Evolutionary conservation across 2,888 invertebrate genomes (phyloP), one percentile per base, ranked within the genome.

Genomic region (Ernsta delagoae): DNA sequence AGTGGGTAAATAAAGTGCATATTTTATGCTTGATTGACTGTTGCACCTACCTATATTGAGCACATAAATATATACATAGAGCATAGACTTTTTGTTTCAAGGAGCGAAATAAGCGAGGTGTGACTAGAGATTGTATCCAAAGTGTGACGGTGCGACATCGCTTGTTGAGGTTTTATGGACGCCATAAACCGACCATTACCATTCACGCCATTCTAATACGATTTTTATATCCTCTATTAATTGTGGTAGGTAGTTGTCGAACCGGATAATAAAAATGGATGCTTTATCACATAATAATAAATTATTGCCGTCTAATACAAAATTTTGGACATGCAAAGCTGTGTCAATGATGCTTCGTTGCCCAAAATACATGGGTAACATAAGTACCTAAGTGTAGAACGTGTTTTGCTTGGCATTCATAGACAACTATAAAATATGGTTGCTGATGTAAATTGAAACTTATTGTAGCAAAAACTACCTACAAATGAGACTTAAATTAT

Each of bases 171-270:
- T 80, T 90, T 89, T 88, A 90, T 86, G 76, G 80, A 74, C 71
- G 70, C 80, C 77, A 85, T 90, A 89, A 89, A 88, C 79, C 74
- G 79, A 77, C 82, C 79, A 85, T 88, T 86, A 86, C 84, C 79
- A 88, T 90, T 88, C 87, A 88, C 86, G 85, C 83, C 80, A 81
- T 83, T 86, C 83, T 87, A 84, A 87, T 87, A 85, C 85, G 83
- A 84, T 84, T 89, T 87, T 87, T 89, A 88, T 86, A 80, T 79
- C 79, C 81, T 77, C 71, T 81, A 85, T 87, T 88, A 89, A 88
- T 88, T 86, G 83, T 83, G 79, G 83, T 84, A 84, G 85, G 83
- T 84, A 84, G 85, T 86, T 84, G 85, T 84, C 81, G 75, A 82
- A 83, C 82, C 75, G 78, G 81, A 75, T 77, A 81, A 79, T 90